phyloP scores from a whole-genome alignment of 2,888 invertebrate species.

The Proisotoma minuta region DNA sequence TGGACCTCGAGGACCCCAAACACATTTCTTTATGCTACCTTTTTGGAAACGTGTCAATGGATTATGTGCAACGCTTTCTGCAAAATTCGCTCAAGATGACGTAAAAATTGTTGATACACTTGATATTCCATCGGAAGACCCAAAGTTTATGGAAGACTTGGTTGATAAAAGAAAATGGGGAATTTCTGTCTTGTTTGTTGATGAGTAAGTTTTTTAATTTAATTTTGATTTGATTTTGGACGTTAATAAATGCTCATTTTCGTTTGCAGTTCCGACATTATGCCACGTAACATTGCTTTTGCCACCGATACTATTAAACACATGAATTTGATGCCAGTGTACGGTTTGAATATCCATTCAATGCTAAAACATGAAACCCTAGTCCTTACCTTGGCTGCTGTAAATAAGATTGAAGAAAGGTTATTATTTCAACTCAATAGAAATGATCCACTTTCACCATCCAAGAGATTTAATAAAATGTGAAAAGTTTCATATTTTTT shows the following conservation, averaged over 20 bases:
- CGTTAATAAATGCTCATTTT: conserved; percentile 4
- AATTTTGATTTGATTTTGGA: background rate
- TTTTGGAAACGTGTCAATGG: conserved; percentile 71
- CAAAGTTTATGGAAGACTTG: conserved; percentile 71
- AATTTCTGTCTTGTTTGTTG: conserved; percentile 86
- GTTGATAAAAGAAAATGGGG: conserved; percentile 89
- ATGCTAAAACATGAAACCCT: conserved; percentile 95
- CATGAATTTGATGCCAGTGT: conserved; percentile 90
- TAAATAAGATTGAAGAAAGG: conserved; percentile 76
- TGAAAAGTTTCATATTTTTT: too few species aligned
- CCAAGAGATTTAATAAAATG: background rate
- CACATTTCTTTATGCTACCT: conserved; percentile 91
- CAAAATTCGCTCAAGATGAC: conserved; percentile 90
- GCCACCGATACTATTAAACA: conserved; percentile 74
- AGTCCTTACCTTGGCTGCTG: conserved; percentile 76
- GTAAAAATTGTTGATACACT: conserved; percentile 82
- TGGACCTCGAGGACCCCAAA: conserved; percentile 82
- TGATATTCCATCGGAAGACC: conserved; percentile 77
- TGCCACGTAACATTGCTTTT: conserved; percentile 79
- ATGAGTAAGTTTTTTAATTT: conserved; percentile 63
- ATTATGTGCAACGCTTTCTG: conserved; percentile 73
- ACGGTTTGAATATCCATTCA: conserved; percentile 87
- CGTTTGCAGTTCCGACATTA: conserved; percentile 69
- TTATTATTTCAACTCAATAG: conserved; percentile 66
- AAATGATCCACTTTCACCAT: conserved; percentile 48